Evolutionary conservation across 1,140 invertebrate species (phyloP).

Genomic region (Aphaenogaster floridana): DNA sequence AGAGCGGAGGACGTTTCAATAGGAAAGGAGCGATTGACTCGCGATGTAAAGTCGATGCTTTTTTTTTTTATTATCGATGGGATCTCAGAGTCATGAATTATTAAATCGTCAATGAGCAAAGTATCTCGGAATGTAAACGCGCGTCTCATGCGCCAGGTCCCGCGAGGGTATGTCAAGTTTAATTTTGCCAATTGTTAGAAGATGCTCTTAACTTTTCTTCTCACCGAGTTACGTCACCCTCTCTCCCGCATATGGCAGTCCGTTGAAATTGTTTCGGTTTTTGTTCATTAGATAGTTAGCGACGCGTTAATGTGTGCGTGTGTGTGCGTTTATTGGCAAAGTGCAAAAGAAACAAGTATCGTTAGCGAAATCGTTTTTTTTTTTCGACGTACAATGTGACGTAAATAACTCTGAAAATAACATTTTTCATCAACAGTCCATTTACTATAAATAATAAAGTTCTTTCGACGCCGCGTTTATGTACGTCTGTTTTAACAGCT

Average conservation of each 20-base stretch:
- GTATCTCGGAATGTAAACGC: conserved; percentile 28
- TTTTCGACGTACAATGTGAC: background rate
- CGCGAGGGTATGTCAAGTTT: background rate
- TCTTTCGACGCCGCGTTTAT: background rate
- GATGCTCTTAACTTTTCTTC: conserved; percentile 31
- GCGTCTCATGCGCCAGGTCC: background rate
- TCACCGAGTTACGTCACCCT: conserved; percentile 2
- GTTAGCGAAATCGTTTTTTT: background rate
- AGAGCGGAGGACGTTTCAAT: conserved; percentile 32
- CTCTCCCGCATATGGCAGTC: background rate
- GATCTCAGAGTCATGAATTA: conserved; percentile 24
- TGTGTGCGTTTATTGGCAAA: background rate
- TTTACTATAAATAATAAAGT: background rate
- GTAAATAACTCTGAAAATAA: background rate
- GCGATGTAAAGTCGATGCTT: conserved; percentile 28
- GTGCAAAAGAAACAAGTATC: background rate
- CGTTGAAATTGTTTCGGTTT: conserved; percentile 29
- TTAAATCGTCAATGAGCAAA: conserved; percentile 34
- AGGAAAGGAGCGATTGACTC: conserved; percentile 21
- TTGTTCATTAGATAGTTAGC: background rate
- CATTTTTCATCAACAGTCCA: background rate
- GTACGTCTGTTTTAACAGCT: background rate
- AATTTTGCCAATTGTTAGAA: conserved; percentile 38
- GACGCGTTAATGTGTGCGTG: background rate
- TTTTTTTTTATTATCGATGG: conserved; percentile 14